A percentile compares a stretch with the other conserved stretches of the same genome.
These are phyloP conservation scores for Porites cylindrica DNA, from an alignment of 92 coral and sea anemone species.

Conservation along the genomic window DNA sequence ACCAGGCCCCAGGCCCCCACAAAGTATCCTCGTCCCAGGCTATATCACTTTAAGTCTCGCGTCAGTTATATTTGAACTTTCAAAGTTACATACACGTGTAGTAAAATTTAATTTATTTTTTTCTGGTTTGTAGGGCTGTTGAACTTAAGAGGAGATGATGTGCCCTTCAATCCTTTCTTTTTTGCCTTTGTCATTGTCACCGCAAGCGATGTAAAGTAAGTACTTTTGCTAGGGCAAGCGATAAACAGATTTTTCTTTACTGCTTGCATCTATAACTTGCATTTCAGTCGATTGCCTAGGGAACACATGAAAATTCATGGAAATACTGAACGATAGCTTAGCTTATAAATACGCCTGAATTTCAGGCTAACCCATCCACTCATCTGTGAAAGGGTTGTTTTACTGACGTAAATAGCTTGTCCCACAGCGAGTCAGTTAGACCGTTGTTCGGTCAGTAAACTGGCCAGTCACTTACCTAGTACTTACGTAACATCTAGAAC, in stretches of 20 bases:
- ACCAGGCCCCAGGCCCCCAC: too few species aligned
- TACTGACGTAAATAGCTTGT: not conserved
- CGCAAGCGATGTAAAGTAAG: conserved; percentile 68
- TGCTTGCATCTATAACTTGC: too few species aligned
- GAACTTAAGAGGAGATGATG: conserved; percentile 91
- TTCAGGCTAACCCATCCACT: not conserved
- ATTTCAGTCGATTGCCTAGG: too few species aligned
- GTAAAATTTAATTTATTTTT: not conserved
- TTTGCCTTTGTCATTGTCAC: conserved; percentile 75
- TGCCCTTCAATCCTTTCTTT: conserved; percentile 89
- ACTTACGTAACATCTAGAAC: too few species aligned
- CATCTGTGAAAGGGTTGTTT: not conserved
- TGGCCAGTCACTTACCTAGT: not conserved
- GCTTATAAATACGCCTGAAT: too few species aligned
- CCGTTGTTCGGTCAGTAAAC: not conserved
- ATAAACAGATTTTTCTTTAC: not conserved
- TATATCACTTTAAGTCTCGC: too few species aligned
- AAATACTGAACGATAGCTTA: too few species aligned
- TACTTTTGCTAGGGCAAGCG: not conserved
- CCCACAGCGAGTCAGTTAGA: not conserved
- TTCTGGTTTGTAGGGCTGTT: conserved; percentile 78
- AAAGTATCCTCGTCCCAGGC: too few species aligned
- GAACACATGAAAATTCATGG: too few species aligned
- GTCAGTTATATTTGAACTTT: too few species aligned
- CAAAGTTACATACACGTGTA: too few species aligned